A percentile compares a stretch with the other conserved stretches of the same genome.
Evolutionary conservation across 2,113 vertebrate genomes (phyloP).

Genomic region (Cyanoramphus novaezelandiae): DNA sequence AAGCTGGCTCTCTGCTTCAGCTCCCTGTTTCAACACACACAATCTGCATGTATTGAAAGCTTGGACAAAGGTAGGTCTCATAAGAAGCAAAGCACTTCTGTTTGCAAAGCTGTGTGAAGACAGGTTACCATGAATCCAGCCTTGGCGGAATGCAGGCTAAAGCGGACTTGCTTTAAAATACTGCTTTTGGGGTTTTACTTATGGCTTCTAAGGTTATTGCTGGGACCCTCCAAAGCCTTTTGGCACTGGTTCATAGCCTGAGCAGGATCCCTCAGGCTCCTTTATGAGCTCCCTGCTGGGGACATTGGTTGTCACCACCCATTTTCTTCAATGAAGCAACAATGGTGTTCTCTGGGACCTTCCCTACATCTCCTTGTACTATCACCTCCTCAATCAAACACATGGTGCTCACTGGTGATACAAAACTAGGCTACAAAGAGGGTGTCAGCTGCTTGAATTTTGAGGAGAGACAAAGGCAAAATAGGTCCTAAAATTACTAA

Average conservation of each 20-base stretch:
- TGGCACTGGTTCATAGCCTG: not conserved
- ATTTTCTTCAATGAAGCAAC: not conserved
- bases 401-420: not conserved
- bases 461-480: not conserved
- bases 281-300: not conserved
- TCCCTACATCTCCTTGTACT: not conserved
- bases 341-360: not conserved
- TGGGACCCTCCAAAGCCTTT: not conserved
- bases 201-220: not conserved
- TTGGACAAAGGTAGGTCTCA: not conserved
- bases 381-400: fast-evolving
- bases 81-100: not conserved
- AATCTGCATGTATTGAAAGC: not conserved
- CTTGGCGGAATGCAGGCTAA: not conserved
- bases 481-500: not conserved
- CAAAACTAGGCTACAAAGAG: not conserved
- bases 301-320: fast-evolving
- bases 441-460: not conserved
- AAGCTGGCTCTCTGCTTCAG: not conserved
- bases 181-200: not conserved
- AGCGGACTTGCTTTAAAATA: not conserved
- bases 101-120: not conserved
- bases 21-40: not conserved
- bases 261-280: not conserved
- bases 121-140: not conserved